Conservation (phyloP, 2,888 invertebrate species). For the Synanthedon tipuliformis region DNA sequence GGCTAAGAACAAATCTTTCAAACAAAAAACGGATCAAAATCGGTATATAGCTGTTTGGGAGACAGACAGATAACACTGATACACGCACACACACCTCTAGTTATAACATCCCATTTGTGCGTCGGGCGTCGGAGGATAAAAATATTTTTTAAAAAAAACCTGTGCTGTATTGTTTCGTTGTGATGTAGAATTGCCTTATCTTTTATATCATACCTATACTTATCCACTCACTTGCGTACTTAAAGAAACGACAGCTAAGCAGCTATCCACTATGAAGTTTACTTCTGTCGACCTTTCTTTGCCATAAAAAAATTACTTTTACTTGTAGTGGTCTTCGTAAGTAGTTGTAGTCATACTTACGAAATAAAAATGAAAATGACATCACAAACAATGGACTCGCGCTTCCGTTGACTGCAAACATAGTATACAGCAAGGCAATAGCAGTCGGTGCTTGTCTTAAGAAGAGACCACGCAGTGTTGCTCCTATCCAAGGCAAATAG, state of each 20-base stretch:
- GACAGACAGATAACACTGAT: too few relatives aligned
- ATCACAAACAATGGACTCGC: conserved; percentile 43
- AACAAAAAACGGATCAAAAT: too few relatives aligned
- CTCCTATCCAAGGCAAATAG: conserved; percentile 54
- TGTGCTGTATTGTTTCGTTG: too few relatives aligned
- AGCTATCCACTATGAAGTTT: background rate
- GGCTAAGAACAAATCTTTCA: too few relatives aligned
- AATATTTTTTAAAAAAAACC: too few relatives aligned
- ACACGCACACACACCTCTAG: too few relatives aligned
- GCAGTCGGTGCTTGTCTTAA: conserved; percentile 49
- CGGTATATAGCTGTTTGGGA: too few relatives aligned
- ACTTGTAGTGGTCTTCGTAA: background rate
- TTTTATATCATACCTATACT: too few relatives aligned
- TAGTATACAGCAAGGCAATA: conserved; percentile 46
- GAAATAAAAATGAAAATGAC: conserved; percentile 38
- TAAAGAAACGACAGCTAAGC: background rate
- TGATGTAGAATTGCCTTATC: too few relatives aligned
- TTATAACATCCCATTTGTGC: too few relatives aligned
- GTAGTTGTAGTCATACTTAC: conserved; percentile 28
- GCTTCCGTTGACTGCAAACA: conserved; percentile 38
- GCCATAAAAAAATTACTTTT: background rate
- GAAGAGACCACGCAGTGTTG: conserved; percentile 42
- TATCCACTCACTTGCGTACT: too few relatives aligned
- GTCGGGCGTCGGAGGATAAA: too few relatives aligned
- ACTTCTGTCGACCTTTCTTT: background rate